Conservation (phyloP, 2,113 vertebrate species). For the Pavo muticus region DNA sequence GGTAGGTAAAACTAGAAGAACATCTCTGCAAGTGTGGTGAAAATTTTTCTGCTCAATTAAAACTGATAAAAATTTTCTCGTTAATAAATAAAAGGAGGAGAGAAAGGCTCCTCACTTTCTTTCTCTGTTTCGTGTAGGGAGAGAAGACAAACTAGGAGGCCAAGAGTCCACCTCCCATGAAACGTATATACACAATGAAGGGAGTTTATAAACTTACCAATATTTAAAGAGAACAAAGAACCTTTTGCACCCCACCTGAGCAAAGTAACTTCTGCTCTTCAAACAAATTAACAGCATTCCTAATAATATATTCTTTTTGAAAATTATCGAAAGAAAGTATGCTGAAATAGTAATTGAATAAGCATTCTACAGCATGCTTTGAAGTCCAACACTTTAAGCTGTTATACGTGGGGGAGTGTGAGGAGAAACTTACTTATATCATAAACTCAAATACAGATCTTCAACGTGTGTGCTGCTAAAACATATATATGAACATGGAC, state of each 20-base stretch:
- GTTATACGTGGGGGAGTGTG: neutral
- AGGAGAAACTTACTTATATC: neutral
- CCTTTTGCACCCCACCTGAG: neutral
- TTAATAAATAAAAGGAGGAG: neutral
- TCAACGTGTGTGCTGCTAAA: neutral
- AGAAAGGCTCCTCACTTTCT: neutral
- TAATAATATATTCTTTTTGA: neutral
- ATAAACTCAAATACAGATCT: neutral
- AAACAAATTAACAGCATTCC: neutral
- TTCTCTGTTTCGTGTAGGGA: neutral
- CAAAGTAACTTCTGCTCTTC: neutral
- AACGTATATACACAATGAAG: neutral
- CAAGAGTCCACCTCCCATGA: neutral
- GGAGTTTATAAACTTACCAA: neutral
- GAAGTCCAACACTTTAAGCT: neutral
- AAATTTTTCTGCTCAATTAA: neutral
- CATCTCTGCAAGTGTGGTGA: neutral
- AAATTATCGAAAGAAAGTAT: neutral
- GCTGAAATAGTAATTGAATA: neutral
- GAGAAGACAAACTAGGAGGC: neutral
- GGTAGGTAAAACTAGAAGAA: neutral
- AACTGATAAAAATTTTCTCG: neutral
- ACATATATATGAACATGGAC: neutral
- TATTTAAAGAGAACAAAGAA: neutral
- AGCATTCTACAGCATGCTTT: neutral